Percentiles rank a stretch among this genome's conserved stretches.
phyloP scores from a whole-genome alignment of 2,888 invertebrate species.

The Sceliomorpha sp. region DNA sequence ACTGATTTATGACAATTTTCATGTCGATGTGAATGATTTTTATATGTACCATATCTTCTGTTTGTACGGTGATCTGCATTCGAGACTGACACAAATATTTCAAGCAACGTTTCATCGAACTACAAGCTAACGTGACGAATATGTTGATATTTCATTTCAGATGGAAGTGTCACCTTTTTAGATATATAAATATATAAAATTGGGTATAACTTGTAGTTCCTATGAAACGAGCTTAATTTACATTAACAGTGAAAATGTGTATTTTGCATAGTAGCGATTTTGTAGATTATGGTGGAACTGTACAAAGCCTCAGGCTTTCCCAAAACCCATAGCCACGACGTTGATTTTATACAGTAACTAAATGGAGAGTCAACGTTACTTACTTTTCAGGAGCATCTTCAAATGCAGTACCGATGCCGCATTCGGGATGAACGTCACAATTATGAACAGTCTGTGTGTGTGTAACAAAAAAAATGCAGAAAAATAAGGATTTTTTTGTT shows the following conservation, averaged over 20 bases:
- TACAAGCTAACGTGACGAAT: too few relatives aligned
- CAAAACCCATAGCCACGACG: slow-evolving; percentile 25
- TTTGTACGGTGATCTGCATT: background rate
- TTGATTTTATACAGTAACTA: slow-evolving; percentile 14
- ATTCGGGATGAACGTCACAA: slow-evolving; percentile 82
- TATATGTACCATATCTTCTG: too few relatives aligned
- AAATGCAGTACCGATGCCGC: slow-evolving; percentile 82
- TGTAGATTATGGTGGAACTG: slow-evolving; percentile 44
- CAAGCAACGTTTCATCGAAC: too few relatives aligned
- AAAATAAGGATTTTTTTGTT: slow-evolving; percentile 19
- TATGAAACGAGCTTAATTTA: slow-evolving; percentile 1
- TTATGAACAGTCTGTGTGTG: slow-evolving; percentile 81
- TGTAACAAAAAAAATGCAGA: too few relatives aligned
- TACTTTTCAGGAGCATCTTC: slow-evolving; percentile 80
- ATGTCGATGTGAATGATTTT: too few relatives aligned
- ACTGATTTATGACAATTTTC: slow-evolving; percentile 3
- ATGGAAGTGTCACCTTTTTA: too few relatives aligned
- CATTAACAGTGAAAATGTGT: slow-evolving; percentile 37
- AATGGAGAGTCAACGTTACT: slow-evolving; percentile 64
- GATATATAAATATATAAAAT: background rate
- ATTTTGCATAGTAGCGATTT: slow-evolving; percentile 11
- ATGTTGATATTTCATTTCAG: too few relatives aligned
- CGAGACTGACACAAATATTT: too few relatives aligned
- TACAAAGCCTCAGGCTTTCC: slow-evolving; percentile 61
- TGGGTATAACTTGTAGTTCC: background rate